Evolutionary conservation across 1,140 invertebrate genomes (phyloP), one percentile per base, ranked within the genome.

Genomic region (Hormaphis cornu): DNA sequence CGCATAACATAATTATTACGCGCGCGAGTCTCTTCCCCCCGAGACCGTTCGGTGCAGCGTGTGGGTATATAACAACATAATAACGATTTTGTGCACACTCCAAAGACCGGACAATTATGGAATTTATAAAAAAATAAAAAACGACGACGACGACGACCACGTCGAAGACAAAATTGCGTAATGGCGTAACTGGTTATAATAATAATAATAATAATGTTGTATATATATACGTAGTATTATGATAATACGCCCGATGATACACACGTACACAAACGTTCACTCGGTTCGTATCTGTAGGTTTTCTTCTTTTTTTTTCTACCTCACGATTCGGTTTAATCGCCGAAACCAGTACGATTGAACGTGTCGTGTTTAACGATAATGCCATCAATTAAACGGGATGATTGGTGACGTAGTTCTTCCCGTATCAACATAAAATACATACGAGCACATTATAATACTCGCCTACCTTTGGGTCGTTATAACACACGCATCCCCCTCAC

Each of bases 291-390:
- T 37, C 37, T 24, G 33, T 58, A 16, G 14, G 10, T 44, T 9
- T 28, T 14, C 28, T 40, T 44, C 30, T 61, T 22, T 40, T 22
- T 40, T 24, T 24, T 40, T 1, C 16, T 2, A 30, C 3, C 7
- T 30, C 22, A 8, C 18, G 20, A 37, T 28, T 59, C 20, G 56
- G 56, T 44, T 59, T 59, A 44, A 44, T 44, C 26, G 28, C 37
- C 40, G 24, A 61, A 61, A 61, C 33, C 54, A 16, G 54, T 58
- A 37, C 37, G 40, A 42, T 44, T n/a, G 58, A 61, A 61, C n/a
- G 58, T 61, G 58, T 61, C 58, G 56, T 44, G 1, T 61, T 18
- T n/a, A 28, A 61, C 16, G n/a, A 42, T 28, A 26, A 28, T 14
- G n/a, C 26, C 20, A 20, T 61, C 42, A 20, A 61, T 61, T 46